Evolutionary conservation across 2,888 invertebrate genomes (phyloP).

Genomic region (Acanthosepion pharaonis): DNA sequence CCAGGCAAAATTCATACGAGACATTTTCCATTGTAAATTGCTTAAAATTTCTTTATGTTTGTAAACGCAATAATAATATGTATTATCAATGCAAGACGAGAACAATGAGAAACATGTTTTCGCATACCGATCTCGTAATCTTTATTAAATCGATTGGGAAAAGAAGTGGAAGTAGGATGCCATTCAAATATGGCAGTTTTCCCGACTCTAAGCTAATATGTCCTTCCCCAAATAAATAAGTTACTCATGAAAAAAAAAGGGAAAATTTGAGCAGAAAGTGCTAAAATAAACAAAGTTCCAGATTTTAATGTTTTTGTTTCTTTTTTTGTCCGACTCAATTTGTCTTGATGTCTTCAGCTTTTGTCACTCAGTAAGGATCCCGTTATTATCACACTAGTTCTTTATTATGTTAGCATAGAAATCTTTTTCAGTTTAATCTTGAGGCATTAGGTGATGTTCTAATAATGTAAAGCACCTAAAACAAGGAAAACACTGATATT

Average conservation of each 20-base stretch:
- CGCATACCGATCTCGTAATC: too few relatives aligned
- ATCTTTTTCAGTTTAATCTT: background rate
- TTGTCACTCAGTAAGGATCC: background rate
- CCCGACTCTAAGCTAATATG: background rate
- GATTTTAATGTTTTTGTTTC: background rate
- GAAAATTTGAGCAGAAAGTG: background rate
- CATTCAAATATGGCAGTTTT: background rate
- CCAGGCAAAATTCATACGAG: too few relatives aligned
- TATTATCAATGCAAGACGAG: too few relatives aligned
- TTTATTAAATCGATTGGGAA: background rate
- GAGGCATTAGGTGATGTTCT: background rate
- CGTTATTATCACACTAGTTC: background rate
- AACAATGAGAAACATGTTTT: too few relatives aligned
- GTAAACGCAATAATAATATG: too few relatives aligned
- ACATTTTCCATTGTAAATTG: too few relatives aligned
- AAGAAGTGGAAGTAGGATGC: background rate
- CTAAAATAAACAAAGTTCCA: background rate
- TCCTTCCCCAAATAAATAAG: background rate
- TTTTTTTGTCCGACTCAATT: background rate
- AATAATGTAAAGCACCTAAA: background rate
- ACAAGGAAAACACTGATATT: background rate
- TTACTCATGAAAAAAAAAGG: background rate
- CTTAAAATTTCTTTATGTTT: too few relatives aligned
- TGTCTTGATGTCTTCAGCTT: background rate
- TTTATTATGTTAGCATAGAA: background rate